Evolutionary conservation across 2,888 invertebrate species (phyloP).

Genomic region (Sphaerophoria rueppellii): DNA sequence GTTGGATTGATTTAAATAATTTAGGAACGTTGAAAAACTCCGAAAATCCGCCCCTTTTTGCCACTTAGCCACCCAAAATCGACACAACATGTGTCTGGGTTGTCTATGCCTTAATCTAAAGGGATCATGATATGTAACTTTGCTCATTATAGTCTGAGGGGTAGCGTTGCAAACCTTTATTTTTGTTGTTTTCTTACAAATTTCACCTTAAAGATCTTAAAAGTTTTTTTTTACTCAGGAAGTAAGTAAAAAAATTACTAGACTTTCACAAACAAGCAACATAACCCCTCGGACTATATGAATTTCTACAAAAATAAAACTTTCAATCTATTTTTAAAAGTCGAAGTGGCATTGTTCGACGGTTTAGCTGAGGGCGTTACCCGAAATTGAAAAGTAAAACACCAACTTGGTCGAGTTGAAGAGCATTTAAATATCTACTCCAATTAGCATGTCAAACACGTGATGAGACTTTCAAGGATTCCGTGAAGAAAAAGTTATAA

Average conservation of each 20-base stretch:
- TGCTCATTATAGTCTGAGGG: not conserved
- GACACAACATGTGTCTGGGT: constrained; percentile 34
- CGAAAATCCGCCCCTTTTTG: constrained; percentile 56
- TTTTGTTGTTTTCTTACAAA: not conserved
- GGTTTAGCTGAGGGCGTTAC: constrained; percentile 16
- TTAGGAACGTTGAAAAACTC: constrained; percentile 47
- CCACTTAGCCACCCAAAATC: constrained; percentile 26
- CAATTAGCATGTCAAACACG: no score
- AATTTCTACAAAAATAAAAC: not conserved
- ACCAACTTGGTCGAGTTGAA: no score
- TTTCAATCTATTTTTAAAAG: constrained; percentile 24
- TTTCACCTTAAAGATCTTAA: not conserved
- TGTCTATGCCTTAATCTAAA: constrained; percentile 9
- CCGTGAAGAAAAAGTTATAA: no score
- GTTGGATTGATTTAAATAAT: constrained; percentile 71
- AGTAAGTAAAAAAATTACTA: not conserved
- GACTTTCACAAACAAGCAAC: not conserved
- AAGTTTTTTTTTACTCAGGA: not conserved
- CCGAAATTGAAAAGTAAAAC: no score
- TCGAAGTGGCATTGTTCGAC: constrained; percentile 34
- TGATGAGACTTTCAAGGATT: no score
- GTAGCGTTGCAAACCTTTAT: not conserved
- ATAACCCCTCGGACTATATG: not conserved
- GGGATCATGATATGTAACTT: constrained; percentile 15
- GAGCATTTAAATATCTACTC: no score